These are phyloP conservation scores for Junonia oenone DNA, from an alignment of 2,888 invertebrate genomes.

Conservation along the genomic window DNA sequence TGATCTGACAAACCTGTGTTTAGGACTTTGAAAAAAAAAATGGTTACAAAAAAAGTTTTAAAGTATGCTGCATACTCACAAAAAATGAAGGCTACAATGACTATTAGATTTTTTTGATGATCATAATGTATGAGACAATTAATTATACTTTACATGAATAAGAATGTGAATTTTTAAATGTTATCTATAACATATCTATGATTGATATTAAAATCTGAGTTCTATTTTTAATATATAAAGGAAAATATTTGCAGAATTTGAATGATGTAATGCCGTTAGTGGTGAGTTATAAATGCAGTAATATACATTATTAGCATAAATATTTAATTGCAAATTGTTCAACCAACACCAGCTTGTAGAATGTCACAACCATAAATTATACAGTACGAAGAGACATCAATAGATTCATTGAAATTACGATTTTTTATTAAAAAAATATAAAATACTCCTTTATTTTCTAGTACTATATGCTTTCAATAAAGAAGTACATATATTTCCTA, in stretches of 20 bases:
- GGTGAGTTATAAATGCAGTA: neutral
- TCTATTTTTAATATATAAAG: neutral
- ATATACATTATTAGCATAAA: neutral
- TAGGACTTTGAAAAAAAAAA: no score
- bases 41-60: no score
- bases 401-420: neutral
- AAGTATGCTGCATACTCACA: no score
- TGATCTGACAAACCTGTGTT: no score
- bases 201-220: neutral
- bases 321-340: neutral
- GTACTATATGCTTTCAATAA: neutral
- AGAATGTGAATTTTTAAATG: neutral
- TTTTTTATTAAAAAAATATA: neutral
- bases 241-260: neutral
- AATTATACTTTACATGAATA: no score
- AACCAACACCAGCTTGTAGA: neutral
- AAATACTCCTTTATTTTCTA: neutral
- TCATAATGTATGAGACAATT: neutral
- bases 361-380: neutral
- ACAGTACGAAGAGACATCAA: neutral
- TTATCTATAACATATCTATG: neutral
- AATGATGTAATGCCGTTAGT: neutral
- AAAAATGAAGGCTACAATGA: no score
- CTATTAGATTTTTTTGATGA: neutral
- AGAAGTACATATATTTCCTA: constrained; percentile 3